phyloP scores from a whole-genome alignment of 2,888 invertebrate genomes.

The Megamerina dolium region DNA sequence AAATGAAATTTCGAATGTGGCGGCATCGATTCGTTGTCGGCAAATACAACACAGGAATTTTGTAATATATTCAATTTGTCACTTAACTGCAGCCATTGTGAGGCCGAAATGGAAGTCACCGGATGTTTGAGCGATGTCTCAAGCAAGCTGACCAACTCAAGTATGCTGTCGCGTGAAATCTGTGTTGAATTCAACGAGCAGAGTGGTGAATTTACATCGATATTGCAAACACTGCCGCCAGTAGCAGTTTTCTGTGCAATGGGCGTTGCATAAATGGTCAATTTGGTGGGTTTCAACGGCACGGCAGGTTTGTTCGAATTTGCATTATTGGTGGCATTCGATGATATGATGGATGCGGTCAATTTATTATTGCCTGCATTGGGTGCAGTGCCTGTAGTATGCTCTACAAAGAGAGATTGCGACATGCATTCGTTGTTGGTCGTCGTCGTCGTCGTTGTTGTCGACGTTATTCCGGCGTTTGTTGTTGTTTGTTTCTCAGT shows the following conservation, averaged over 20 bases:
- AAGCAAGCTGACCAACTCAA: slow-evolving; percentile 61
- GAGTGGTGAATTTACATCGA: slow-evolving; percentile 20
- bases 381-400: slow-evolving; percentile 5
- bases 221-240: no score
- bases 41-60: slow-evolving; percentile 74
- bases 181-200: slow-evolving; percentile 51
- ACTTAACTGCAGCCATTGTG: slow-evolving; percentile 73
- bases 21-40: slow-evolving; percentile 70
- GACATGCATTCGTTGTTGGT: slow-evolving; percentile 30
- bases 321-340: slow-evolving; percentile 20
- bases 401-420: slow-evolving; percentile 32
- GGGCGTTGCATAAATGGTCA: slow-evolving; percentile 74
- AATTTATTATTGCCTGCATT: slow-evolving; percentile 7
- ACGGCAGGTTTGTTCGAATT: slow-evolving; percentile 60
- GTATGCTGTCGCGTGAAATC: slow-evolving; percentile 54
- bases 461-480: slow-evolving; percentile 5
- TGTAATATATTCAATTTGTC: slow-evolving; percentile 78
- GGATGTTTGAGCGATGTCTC: slow-evolving; percentile 60
- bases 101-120: slow-evolving; percentile 51
- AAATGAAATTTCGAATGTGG: slow-evolving; percentile 86
- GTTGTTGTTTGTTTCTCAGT: slow-evolving; percentile 2
- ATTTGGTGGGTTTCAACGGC: slow-evolving; percentile 62
- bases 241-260: slow-evolving; percentile 42
- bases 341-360: slow-evolving; percentile 11
- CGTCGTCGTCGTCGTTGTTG: slow-evolving; percentile 13